These are phyloP conservation scores for Bombyx mandarina DNA, from an alignment of 1,140 invertebrate species.

Conservation along the genomic window DNA sequence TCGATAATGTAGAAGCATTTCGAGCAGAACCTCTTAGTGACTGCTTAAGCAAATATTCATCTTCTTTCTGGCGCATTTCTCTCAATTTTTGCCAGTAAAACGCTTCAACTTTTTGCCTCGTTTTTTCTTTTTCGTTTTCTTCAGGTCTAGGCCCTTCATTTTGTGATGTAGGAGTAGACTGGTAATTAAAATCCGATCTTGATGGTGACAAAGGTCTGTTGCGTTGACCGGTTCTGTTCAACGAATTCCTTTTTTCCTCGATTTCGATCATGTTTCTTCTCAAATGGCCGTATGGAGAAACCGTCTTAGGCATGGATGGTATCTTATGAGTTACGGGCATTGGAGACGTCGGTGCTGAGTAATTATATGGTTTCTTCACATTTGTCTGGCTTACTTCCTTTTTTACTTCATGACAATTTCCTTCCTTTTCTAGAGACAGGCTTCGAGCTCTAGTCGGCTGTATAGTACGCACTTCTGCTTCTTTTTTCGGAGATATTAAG, in stretches of 20 bases:
- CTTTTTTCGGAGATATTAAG: constrained; percentile 64
- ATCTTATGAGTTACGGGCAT: constrained; percentile 45
- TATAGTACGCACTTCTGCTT: constrained; percentile 59
- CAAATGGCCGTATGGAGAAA: constrained; percentile 55
- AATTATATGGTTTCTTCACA: constrained; percentile 50
- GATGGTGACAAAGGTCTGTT: constrained; percentile 32
- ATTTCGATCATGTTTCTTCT: constrained; percentile 48
- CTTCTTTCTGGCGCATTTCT: constrained; percentile 71
- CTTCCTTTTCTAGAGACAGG: constrained; percentile 40
- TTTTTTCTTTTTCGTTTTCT: constrained; percentile 46
- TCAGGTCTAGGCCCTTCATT: constrained; percentile 20
- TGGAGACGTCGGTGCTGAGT: constrained; percentile 58
- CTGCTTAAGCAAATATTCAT: constrained; percentile 60
- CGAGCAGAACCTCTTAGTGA: constrained; percentile 21
- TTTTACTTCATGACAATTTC: constrained; percentile 7
- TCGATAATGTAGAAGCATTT: constrained; percentile 27
- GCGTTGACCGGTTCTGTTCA: constrained; percentile 29
- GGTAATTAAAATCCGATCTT: constrained; percentile 18
- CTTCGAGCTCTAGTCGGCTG: constrained; percentile 59
- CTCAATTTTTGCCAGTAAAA: constrained; percentile 75
- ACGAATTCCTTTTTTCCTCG: constrained; percentile 51
- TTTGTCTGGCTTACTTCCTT: constrained; percentile 12
- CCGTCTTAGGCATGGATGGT: constrained; percentile 51
- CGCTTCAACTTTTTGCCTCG: constrained; percentile 71
- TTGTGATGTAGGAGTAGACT: constrained; percentile 10